phyloP scores from a whole-genome alignment of 2,113 vertebrate species.

The Actenoides lindsayi region DNA sequence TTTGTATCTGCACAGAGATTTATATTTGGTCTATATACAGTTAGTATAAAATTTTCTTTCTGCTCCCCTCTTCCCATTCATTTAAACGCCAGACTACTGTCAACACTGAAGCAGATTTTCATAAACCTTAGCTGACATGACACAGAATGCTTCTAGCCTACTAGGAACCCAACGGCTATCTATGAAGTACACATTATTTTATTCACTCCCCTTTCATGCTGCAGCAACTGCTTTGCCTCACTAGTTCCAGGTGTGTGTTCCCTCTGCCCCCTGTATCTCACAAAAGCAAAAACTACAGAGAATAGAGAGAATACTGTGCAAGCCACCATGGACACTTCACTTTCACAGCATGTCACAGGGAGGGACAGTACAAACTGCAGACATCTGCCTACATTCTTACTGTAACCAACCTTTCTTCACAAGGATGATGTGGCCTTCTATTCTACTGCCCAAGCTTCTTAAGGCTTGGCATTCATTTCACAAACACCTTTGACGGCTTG shows the following conservation, averaged over 20 bases:
- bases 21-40: background rate
- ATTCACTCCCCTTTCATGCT: background rate
- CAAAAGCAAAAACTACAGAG: background rate
- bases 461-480: background rate
- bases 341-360: background rate
- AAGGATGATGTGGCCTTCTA: background rate
- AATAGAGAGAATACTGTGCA: background rate
- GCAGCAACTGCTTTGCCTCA: background rate
- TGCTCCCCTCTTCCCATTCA: background rate
- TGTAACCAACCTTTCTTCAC: background rate
- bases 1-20: background rate
- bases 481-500: background rate
- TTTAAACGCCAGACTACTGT: background rate
- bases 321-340: accelerated
- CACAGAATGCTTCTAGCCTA: background rate
- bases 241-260: background rate
- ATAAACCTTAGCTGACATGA: background rate
- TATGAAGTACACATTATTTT: background rate
- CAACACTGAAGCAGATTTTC: background rate
- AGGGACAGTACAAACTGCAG: background rate
- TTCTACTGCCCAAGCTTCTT: background rate
- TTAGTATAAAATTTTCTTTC: background rate
- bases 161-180: background rate
- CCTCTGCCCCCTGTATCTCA: accelerated
- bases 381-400: background rate